Evolutionary conservation across 2,113 vertebrate genomes (phyloP).

Genomic region (Canis aureus): DNA sequence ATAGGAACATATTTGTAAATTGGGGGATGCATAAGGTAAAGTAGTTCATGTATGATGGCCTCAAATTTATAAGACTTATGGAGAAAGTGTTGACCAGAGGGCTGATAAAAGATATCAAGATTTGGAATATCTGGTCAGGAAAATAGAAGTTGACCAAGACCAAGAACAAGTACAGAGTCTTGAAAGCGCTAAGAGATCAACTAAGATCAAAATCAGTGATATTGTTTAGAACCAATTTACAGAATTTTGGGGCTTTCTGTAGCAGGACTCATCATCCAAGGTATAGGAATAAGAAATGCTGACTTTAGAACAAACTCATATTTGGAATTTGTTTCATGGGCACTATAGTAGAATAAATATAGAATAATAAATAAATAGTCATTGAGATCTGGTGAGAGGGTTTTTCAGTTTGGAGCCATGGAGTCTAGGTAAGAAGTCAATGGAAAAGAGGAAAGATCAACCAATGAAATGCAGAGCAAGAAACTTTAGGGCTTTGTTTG

Average conservation of each 20-base stretch:
- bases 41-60: neutral
- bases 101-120: neutral
- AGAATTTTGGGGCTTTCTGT: neutral
- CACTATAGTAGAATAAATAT: neutral
- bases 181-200: neutral
- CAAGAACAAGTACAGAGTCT: neutral
- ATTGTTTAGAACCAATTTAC: neutral
- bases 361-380: neutral
- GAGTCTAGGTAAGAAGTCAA: neutral
- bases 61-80: neutral
- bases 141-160: neutral
- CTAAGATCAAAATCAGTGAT: neutral
- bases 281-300: neutral
- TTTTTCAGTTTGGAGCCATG: neutral
- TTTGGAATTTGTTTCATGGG: neutral
- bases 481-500: neutral
- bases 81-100: neutral
- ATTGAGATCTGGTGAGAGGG: neutral
- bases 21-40: neutral
- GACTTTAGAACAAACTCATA: neutral
- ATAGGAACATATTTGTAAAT: neutral
- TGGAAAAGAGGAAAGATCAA: neutral
- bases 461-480: neutral
- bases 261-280: neutral
- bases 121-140: neutral